Conservation (phyloP, 1,140 invertebrate genomes). For the Myzus persicae region DNA sequence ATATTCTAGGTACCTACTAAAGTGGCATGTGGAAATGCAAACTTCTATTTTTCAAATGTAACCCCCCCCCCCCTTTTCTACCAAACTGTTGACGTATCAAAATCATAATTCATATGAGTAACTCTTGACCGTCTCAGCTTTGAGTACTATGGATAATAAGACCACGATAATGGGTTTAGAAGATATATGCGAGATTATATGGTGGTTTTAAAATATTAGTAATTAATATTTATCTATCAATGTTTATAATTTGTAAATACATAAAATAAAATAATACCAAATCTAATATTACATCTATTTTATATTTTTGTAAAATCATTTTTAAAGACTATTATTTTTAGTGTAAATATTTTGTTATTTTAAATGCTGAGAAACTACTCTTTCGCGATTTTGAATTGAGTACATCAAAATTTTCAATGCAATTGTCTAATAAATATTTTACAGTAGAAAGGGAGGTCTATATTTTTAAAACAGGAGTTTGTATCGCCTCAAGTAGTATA, state of each 20-base stretch:
- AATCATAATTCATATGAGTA: neutral
- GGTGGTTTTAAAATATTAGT: neutral
- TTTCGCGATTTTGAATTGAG: neutral
- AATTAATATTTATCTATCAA: neutral
- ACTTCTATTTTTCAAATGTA: neutral
- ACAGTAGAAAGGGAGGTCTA: neutral
- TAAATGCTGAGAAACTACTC: neutral
- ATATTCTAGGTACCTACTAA: too few species aligned
- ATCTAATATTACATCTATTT: neutral
- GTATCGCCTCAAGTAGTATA: neutral
- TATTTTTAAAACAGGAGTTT: neutral
- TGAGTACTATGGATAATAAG: neutral
- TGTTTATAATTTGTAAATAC: neutral
- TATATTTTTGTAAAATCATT: neutral
- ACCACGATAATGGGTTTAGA: neutral
- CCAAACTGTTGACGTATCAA: neutral
- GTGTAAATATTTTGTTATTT: neutral
- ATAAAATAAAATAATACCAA: neutral
- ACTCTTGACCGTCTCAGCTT: neutral
- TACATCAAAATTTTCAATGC: neutral
- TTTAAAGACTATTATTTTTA: neutral
- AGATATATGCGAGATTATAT: neutral
- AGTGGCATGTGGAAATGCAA: neutral
- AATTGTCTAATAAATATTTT: neutral
- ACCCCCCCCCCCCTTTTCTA: neutral